Evolutionary conservation across 2,797 vertebrate species (phyloP).

Genomic region (Argya squamiceps): DNA sequence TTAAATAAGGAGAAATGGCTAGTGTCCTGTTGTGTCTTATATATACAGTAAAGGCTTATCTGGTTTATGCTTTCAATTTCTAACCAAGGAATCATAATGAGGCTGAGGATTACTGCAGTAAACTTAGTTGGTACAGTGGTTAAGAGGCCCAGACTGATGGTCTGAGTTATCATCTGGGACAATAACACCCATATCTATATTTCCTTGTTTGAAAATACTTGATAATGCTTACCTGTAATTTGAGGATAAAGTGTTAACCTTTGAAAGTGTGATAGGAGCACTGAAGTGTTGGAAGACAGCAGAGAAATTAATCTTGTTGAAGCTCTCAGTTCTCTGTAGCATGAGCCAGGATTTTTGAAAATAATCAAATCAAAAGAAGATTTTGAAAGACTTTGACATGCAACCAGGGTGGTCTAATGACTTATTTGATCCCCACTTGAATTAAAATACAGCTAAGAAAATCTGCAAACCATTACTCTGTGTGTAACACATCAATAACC

Average conservation of each 20-base stretch:
- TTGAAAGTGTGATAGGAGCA: neutral
- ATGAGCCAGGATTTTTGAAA: neutral
- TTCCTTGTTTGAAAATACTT: neutral
- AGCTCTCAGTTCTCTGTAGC: neutral
- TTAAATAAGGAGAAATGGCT: neutral
- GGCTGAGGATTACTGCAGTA: neutral
- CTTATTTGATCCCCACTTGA: neutral
- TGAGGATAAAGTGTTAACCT: neutral
- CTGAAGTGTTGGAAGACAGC: neutral
- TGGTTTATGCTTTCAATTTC: neutral
- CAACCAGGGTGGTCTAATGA: neutral
- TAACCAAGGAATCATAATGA: neutral
- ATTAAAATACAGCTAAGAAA: neutral
- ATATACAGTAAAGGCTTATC: neutral
- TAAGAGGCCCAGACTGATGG: neutral
- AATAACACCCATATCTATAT: neutral
- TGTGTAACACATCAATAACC: neutral
- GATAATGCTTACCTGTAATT: neutral
- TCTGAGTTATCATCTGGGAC: neutral
- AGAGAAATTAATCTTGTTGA: neutral
- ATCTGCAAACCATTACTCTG: neutral
- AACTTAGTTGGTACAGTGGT: neutral
- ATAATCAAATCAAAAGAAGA: neutral
- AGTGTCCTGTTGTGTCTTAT: neutral
- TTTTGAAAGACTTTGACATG: neutral